Conservation (phyloP, 1,140 invertebrate species). For the Drosophila quadrilineata region DNA sequence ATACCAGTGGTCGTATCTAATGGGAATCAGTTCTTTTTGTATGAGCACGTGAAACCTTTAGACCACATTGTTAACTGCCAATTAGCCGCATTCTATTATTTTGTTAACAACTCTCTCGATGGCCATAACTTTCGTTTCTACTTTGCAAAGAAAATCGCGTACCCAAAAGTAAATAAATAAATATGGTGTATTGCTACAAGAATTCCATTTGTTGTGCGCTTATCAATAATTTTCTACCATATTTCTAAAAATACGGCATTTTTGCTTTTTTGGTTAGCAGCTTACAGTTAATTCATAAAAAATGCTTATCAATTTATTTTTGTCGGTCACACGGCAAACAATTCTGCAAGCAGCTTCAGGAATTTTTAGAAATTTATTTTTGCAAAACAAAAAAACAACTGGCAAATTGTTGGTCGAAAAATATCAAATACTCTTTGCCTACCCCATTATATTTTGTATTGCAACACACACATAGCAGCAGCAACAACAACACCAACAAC, state of each 20-base stretch:
- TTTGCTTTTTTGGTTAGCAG: neutral
- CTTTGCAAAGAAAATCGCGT: no score
- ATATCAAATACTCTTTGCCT: slow-evolving; percentile 55
- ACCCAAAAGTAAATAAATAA: neutral
- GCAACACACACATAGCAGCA: slow-evolving; percentile 20
- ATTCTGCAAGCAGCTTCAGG: no score
- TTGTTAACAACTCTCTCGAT: no score
- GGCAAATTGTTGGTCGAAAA: neutral
- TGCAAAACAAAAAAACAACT: neutral
- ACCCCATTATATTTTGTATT: slow-evolving; percentile 72
- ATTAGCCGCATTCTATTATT: no score
- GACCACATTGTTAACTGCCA: no score
- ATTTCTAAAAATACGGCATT: no score
- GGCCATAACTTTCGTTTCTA: no score
- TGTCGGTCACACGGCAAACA: slow-evolving; percentile 38
- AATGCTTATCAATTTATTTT: slow-evolving; percentile 32
- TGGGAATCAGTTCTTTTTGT: no score
- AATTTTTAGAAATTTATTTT: neutral
- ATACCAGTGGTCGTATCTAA: no score
- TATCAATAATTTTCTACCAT: neutral
- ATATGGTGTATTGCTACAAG: slow-evolving; percentile 1
- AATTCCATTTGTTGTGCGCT: slow-evolving; percentile 9
- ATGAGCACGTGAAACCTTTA: no score
- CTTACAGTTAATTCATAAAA: slow-evolving; percentile 35
- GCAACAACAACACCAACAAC: slow-evolving; percentile 6